Conservation (phyloP, 2,113 vertebrate species). For the Phalacrocorax brasilianus region DNA sequence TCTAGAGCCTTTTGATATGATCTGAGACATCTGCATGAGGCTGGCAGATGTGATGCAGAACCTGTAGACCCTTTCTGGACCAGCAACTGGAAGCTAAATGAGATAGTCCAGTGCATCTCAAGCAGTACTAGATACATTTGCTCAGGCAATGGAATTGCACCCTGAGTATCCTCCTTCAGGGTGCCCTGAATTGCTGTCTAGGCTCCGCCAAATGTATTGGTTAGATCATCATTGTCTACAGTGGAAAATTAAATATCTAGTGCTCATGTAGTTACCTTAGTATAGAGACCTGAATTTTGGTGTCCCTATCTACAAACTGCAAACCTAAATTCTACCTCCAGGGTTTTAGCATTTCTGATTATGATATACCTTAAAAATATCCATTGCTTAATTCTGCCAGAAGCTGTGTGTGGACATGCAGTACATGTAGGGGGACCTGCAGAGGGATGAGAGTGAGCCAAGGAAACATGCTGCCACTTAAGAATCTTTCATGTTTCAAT, state of each 20-base stretch:
- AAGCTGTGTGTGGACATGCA: not conserved
- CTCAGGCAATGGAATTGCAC: not conserved
- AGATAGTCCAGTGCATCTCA: not conserved
- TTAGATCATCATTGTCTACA: not conserved
- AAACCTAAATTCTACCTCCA: not conserved
- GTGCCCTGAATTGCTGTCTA: not conserved
- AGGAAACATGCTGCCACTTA: not conserved
- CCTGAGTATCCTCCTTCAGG: not conserved
- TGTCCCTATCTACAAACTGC: not conserved
- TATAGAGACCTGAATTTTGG: not conserved
- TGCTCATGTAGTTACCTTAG: not conserved
- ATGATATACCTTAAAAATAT: not conserved
- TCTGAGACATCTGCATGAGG: not conserved
- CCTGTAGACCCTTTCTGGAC: not conserved
- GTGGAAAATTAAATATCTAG: not conserved
- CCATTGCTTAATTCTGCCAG: not conserved
- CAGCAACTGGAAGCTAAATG: not conserved
- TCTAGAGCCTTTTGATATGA: not conserved
- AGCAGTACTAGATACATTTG: not conserved
- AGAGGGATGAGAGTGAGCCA: not conserved
- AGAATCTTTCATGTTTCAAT: not conserved
- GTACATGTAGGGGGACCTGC: not conserved
- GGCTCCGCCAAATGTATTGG: not conserved
- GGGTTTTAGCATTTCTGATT: not conserved
- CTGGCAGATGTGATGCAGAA: not conserved